These are phyloP conservation scores for Pomphorhynchus laevis DNA, from an alignment of 1,140 invertebrate genomes.

Conservation along the genomic window DNA sequence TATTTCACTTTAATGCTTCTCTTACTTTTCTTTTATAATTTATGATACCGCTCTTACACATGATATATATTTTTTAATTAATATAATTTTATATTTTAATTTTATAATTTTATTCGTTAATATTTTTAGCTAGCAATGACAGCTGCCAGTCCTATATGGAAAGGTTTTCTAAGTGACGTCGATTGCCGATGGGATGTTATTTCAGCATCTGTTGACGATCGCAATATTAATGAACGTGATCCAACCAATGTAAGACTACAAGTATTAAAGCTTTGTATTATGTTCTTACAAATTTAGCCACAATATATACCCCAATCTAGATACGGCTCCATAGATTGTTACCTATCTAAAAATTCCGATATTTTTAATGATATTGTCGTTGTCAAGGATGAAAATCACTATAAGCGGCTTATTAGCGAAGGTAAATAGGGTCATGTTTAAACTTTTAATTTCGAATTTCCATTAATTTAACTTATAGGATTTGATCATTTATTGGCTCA, in stretches of 20 bases:
- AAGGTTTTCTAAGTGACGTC: constrained; percentile 58
- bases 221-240: constrained; percentile 69
- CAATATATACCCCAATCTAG: constrained; percentile 65
- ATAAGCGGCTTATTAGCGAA: constrained; percentile 37
- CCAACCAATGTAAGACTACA: too few species aligned
- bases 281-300: constrained; percentile 22
- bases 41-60: background rate
- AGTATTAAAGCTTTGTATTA: constrained; percentile 14
- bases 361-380: constrained; percentile 63
- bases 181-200: constrained; percentile 91
- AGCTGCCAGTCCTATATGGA: constrained; percentile 64
- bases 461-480: constrained; percentile 16
- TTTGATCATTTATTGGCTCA: constrained; percentile 57
- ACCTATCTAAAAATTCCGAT: constrained; percentile 47
- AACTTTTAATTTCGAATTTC: constrained; percentile 10
- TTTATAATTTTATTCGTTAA: background rate
- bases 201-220: constrained; percentile 61
- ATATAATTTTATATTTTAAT: constrained; percentile 3
- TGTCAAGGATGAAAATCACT: constrained; percentile 44
- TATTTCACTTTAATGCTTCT: too few species aligned
- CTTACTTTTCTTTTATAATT: too few species aligned
- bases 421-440: constrained; percentile 17
- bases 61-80: too few species aligned
- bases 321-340: constrained; percentile 86
- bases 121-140: constrained; percentile 44